A percentile compares a stretch with the other conserved stretches of the same genome.
These are phyloP conservation scores for Lithophane semibrunnea DNA, from an alignment of 2,888 invertebrate genomes.

Conservation along the genomic window DNA sequence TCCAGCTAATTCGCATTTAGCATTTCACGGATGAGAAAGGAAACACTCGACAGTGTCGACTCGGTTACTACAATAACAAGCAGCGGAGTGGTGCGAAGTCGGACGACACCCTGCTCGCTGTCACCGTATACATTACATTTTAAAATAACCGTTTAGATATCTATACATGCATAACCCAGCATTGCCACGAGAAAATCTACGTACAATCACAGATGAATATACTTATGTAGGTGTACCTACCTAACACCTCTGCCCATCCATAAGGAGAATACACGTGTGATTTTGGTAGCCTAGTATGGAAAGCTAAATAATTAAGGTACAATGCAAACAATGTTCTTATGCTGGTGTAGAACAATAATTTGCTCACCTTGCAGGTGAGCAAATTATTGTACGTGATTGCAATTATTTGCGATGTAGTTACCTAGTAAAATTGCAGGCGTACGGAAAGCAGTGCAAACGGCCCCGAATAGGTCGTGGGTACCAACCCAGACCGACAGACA, in stretches of 20 bases:
- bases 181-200: conserved; percentile 1
- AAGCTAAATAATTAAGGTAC: not conserved
- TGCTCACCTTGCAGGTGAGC: no score
- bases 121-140: conserved; percentile 66
- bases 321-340: not conserved
- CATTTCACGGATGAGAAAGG: conserved; percentile 84
- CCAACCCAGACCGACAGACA: not conserved
- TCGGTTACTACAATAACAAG: conserved; percentile 88
- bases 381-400: not conserved
- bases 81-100: conserved; percentile 74
- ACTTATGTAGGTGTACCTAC: not conserved
- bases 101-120: conserved; percentile 67
- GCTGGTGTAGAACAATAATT: not conserved
- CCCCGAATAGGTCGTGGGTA: not conserved
- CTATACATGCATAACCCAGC: conserved; percentile 18
- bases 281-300: not conserved
- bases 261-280: not conserved
- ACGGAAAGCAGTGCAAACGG: not conserved
- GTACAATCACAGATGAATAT: not conserved
- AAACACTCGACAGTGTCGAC: conserved; percentile 85
- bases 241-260: not conserved
- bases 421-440: not conserved
- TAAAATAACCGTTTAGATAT: conserved; percentile 63
- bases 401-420: not conserved
- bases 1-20: conserved; percentile 89